Evolutionary conservation across 2,888 invertebrate species (phyloP).

Genomic region (Lucinisca nassula): DNA sequence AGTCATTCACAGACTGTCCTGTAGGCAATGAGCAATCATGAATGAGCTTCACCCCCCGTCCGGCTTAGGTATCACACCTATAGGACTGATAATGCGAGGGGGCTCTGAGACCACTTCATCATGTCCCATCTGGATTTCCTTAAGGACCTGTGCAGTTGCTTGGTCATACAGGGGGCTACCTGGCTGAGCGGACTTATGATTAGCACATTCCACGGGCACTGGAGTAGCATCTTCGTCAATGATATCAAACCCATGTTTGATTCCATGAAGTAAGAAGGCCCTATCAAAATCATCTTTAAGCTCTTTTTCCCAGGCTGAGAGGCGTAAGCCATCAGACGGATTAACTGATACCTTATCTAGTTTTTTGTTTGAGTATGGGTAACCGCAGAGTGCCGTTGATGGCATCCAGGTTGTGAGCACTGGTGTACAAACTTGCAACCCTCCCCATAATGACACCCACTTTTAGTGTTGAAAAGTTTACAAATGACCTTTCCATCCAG

Average conservation of each 20-base stretch:
- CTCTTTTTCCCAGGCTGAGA: not conserved
- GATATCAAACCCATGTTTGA: not conserved
- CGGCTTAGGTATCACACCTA: not conserved
- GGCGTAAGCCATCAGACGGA: not conserved
- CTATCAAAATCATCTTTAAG: not conserved
- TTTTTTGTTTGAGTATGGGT: not conserved
- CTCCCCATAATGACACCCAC: not conserved
- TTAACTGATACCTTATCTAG: not conserved
- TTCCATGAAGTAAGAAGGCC: not conserved
- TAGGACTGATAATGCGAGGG: not conserved
- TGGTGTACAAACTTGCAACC: not conserved
- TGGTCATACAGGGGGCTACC: not conserved
- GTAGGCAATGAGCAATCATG: not conserved
- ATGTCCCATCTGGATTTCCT: not conserved
- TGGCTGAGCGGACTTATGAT: not conserved
- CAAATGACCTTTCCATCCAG: not conserved
- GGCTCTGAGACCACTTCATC: not conserved
- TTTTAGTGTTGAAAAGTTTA: not conserved
- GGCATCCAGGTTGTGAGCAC: not conserved
- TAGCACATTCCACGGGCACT: not conserved
- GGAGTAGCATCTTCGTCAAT: not conserved
- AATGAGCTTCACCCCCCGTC: not conserved
- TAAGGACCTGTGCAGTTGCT: not conserved
- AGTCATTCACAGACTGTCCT: not conserved
- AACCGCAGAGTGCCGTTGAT: not conserved